Evolutionary conservation across 2,797 vertebrate species (phyloP).

Genomic region (Triplophysa yarkandensis): DNA sequence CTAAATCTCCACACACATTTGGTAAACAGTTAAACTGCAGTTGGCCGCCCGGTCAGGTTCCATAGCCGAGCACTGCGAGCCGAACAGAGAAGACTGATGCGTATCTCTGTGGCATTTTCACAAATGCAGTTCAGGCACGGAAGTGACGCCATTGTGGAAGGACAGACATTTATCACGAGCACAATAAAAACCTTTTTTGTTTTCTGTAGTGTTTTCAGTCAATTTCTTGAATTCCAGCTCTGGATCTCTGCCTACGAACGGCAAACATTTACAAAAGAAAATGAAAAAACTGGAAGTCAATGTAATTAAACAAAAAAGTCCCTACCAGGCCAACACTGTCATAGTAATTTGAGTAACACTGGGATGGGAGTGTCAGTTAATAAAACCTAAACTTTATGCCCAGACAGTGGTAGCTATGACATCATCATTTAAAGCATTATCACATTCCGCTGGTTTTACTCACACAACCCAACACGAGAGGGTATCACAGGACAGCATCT

Average conservation of each 20-base stretch:
- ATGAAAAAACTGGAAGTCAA: conserved; percentile 6
- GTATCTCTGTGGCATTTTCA: conserved; percentile 44
- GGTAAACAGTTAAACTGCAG: conserved; percentile 53
- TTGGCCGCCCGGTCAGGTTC: conserved; percentile 32
- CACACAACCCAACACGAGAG: conserved; percentile 6
- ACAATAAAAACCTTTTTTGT: conserved; percentile 60
- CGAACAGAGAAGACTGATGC: conserved; percentile 32
- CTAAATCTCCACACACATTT: conserved; percentile 56
- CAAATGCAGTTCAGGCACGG: conserved; percentile 71
- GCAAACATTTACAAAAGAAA: conserved; percentile 35
- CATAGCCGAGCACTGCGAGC: conserved; percentile 18
- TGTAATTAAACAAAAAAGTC: conserved; percentile 30
- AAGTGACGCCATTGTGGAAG: conserved; percentile 65
- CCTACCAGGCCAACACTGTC: conserved; percentile 5
- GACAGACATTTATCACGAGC: conserved; percentile 63
- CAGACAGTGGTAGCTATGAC: conserved; percentile 8
- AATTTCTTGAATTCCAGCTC: conserved; percentile 59
- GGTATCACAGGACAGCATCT: conserved; percentile 1
- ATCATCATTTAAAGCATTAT: conserved; percentile 19
- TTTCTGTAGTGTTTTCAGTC: conserved; percentile 70
- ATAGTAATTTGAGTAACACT: not conserved
- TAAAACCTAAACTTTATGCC: not conserved
- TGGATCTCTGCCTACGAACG: conserved; percentile 49
- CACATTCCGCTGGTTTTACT: conserved; percentile 35
- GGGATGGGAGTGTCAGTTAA: not conserved